Conservation (phyloP, 2,113 vertebrate species). For the Chinchilla lanigera region DNA sequence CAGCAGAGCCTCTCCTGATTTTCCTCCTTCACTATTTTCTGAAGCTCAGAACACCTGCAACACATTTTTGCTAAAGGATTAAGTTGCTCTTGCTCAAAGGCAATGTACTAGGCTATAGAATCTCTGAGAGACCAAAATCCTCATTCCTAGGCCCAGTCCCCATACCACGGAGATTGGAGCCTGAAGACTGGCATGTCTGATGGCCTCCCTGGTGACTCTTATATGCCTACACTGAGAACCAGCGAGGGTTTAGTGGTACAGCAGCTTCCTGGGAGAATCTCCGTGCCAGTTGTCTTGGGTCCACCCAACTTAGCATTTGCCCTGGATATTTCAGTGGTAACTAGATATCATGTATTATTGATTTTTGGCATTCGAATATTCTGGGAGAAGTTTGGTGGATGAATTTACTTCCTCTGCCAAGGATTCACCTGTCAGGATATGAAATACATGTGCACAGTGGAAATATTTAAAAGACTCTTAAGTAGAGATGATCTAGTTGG, state of each 20-base stretch:
- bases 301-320: background rate
- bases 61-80: background rate
- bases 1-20: accelerated
- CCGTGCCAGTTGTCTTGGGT: background rate
- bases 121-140: background rate
- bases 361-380: background rate
- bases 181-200: background rate
- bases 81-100: background rate
- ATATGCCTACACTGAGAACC: background rate
- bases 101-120: background rate
- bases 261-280: background rate
- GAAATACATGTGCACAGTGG: background rate
- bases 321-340: background rate
- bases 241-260: background rate
- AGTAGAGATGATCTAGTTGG: background rate
- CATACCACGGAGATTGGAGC: background rate
- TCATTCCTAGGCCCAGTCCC: background rate
- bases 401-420: background rate
- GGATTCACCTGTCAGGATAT: background rate
- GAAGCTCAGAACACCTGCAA: background rate
- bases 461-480: background rate
- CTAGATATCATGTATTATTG: background rate
- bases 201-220: too few species aligned
- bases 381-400: background rate
- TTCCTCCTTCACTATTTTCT: background rate